phyloP scores from a whole-genome alignment of 2,113 vertebrate species.

The Petroica traversi region DNA sequence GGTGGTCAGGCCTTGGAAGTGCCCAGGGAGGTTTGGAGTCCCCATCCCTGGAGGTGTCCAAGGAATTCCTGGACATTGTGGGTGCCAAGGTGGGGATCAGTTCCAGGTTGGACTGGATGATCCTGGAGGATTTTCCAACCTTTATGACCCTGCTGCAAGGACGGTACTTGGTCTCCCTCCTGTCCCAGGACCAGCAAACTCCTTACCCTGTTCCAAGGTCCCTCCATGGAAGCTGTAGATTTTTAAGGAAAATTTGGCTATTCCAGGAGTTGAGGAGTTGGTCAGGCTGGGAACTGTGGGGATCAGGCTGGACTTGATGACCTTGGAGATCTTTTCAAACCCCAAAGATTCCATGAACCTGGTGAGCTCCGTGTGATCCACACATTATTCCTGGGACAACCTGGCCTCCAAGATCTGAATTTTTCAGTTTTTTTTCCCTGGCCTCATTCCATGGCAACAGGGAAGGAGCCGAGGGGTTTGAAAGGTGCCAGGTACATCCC shows the following conservation, averaged over 20 bases:
- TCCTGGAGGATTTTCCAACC: neutral
- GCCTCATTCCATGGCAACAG: neutral
- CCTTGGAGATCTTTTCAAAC: neutral
- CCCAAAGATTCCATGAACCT: neutral
- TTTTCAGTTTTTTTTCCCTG: too few relatives aligned
- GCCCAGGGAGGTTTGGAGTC: neutral
- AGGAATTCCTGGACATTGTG: neutral
- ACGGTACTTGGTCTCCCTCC: accelerated
- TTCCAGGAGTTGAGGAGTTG: neutral
- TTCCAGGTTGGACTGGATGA: accelerated
- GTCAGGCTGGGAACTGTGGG: neutral
- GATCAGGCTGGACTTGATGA: accelerated
- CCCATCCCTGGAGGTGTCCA: neutral
- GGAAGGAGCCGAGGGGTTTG: neutral
- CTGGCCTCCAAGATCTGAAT: neutral
- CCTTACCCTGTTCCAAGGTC: neutral
- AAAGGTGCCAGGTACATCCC: neutral
- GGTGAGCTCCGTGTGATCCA: neutral
- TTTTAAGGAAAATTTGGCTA: neutral
- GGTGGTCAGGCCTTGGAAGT: neutral
- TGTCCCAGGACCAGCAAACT: neutral
- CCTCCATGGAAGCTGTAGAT: neutral
- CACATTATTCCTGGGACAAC: neutral
- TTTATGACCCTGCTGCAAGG: accelerated
- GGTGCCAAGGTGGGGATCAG: accelerated